phyloP scores from a whole-genome alignment of 2,888 invertebrate genomes.

The Dynastes hyllus region DNA sequence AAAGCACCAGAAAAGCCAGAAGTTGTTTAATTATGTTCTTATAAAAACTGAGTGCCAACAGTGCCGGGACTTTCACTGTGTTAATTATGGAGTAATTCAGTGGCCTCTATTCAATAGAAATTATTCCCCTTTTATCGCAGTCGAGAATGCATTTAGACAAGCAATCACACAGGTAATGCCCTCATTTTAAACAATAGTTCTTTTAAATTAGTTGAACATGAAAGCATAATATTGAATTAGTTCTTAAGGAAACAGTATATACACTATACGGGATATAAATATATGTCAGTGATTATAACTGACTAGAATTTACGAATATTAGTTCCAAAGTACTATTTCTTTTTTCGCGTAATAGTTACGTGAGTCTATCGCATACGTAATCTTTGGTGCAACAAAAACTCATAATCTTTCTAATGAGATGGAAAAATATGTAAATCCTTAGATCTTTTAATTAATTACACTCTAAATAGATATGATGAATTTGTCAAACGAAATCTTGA shows the following conservation, averaged over 20 bases:
- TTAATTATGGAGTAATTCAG: conserved; percentile 49
- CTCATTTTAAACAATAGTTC: not conserved
- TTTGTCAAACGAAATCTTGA: too few relatives aligned
- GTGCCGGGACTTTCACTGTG: conserved; percentile 52
- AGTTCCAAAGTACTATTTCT: too few relatives aligned
- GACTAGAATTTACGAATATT: too few relatives aligned
- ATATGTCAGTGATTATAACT: too few relatives aligned
- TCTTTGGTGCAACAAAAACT: too few relatives aligned
- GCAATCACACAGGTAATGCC: conserved; percentile 1
- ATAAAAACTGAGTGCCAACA: conserved; percentile 60
- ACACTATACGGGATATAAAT: too few relatives aligned
- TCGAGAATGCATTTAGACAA: conserved; percentile 3
- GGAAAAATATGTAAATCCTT: conserved; percentile 5
- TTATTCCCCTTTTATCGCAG: conserved; percentile 22
- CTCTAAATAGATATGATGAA: not conserved
- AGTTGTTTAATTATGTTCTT: conserved; percentile 66
- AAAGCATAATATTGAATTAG: too few relatives aligned
- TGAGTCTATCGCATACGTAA: too few relatives aligned
- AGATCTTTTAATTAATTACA: conserved; percentile 1
- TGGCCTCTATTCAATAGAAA: conserved; percentile 39
- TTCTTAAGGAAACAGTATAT: too few relatives aligned
- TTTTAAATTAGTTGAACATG: not conserved
- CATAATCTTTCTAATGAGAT: not conserved
- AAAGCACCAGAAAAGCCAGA: conserved; percentile 57
- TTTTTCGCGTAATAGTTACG: too few relatives aligned